Conservation (phyloP, 2,888 invertebrate genomes). For the Cyrtodaria siliqua region DNA sequence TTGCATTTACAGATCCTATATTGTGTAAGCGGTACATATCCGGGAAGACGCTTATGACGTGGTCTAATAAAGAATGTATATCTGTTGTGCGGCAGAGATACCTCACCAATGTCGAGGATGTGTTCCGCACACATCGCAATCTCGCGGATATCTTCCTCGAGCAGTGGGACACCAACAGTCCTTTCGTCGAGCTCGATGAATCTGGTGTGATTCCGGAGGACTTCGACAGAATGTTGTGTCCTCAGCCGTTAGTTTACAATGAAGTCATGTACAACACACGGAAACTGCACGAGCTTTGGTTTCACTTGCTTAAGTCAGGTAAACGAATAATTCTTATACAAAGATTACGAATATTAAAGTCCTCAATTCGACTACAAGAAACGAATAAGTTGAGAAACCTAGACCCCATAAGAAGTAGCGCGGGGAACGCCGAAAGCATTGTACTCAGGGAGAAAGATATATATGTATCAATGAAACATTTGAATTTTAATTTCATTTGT, state of each 20-base stretch:
- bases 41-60: conserved; percentile 65
- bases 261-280: conserved; percentile 84
- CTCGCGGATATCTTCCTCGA: conserved; percentile 77
- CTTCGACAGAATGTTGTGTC: conserved; percentile 66
- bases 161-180: conserved; percentile 72
- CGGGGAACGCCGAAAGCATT: too few relatives aligned
- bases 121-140: conserved; percentile 69
- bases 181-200: conserved; percentile 56
- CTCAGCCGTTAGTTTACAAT: conserved; percentile 82
- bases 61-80: conserved; percentile 65
- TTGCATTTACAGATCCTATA: conserved; percentile 35
- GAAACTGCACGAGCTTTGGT: conserved; percentile 85
- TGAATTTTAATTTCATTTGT: too few relatives aligned
- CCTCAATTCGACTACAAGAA: too few relatives aligned
- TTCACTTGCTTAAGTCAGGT: conserved; percentile 85
- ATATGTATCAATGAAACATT: too few relatives aligned
- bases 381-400: too few relatives aligned
- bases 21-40: conserved; percentile 43
- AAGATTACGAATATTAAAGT: too few relatives aligned
- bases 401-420: too few relatives aligned
- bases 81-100: conserved; percentile 68
- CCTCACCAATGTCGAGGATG: conserved; percentile 55
- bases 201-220: conserved; percentile 48
- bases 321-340: too few relatives aligned
- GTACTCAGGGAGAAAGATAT: too few relatives aligned